phyloP scores from a whole-genome alignment of 2,797 vertebrate genomes.

The Danio albolineatus region DNA sequence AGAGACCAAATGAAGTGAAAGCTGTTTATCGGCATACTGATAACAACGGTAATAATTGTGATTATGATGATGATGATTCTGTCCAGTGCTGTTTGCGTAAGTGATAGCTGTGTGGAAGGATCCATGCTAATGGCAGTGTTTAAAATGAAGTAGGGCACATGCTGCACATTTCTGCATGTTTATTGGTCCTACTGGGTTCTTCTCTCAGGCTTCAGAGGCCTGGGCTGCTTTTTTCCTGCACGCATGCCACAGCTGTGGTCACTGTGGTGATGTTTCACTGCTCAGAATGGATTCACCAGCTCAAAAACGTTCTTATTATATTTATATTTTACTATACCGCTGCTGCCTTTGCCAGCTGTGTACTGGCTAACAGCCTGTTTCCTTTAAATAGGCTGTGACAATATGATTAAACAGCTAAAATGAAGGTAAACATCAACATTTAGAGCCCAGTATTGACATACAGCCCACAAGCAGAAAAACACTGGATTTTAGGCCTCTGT shows the following conservation, averaged over 20 bases:
- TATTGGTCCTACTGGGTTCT: conserved; percentile 62
- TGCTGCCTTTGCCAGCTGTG: conserved; percentile 80
- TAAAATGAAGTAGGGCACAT: conserved; percentile 50
- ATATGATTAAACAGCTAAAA: conserved; percentile 70
- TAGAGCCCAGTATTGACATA: conserved; percentile 53
- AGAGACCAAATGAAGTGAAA: background rate
- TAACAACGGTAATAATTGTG: background rate
- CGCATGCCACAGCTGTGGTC: conserved; percentile 84
- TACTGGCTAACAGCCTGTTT: conserved; percentile 63
- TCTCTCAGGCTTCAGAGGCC: conserved; percentile 62
- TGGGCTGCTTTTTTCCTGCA: conserved; percentile 70
- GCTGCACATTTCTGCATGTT: conserved; percentile 49
- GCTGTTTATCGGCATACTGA: background rate
- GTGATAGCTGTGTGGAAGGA: conserved; percentile 5
- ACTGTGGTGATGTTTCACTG: conserved; percentile 87
- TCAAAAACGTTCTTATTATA: conserved; percentile 89
- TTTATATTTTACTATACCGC: conserved; percentile 90
- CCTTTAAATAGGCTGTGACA: conserved; percentile 73
- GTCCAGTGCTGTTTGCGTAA: conserved; percentile 5
- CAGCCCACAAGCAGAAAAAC: conserved; percentile 51
- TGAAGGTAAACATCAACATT: conserved; percentile 69
- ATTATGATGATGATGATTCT: background rate
- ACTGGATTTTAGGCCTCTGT: conserved; percentile 52
- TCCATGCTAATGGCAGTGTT: conserved; percentile 42
- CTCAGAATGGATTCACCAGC: conserved; percentile 90